phyloP scores from a whole-genome alignment of 1,140 invertebrate genomes.

The Cyphomyrmex costatus region DNA sequence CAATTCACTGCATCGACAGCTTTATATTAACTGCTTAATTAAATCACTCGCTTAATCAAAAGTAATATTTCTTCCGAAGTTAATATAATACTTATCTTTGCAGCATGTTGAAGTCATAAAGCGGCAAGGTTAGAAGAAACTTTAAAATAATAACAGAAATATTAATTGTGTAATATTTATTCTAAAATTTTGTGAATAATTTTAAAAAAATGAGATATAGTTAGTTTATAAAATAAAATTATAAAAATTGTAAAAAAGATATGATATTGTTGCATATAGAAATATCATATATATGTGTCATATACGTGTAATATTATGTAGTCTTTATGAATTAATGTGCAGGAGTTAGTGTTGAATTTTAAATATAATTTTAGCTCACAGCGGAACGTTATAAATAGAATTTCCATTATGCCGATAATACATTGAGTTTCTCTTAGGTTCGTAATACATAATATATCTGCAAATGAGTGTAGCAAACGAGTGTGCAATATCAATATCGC shows the following conservation, averaged over 20 bases:
- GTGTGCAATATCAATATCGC: slow-evolving; percentile 43
- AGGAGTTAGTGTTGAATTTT: background rate
- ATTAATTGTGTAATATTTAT: background rate
- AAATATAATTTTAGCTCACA: slow-evolving; percentile 15
- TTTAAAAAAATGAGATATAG: slow-evolving; percentile 10
- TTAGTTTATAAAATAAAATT: slow-evolving; percentile 9
- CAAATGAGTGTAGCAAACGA: slow-evolving; percentile 45
- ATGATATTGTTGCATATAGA: background rate
- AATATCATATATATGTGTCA: background rate
- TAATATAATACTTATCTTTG: slow-evolving; percentile 13
- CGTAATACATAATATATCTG: slow-evolving; percentile 30
- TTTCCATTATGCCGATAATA: background rate
- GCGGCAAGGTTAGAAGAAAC: background rate
- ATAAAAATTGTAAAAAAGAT: slow-evolving; percentile 1
- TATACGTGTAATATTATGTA: background rate
- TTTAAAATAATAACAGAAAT: background rate
- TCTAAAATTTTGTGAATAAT: slow-evolving; percentile 4
- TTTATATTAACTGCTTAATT: slow-evolving; percentile 3
- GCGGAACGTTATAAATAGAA: slow-evolving; percentile 3
- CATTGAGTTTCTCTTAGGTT: slow-evolving; percentile 21
- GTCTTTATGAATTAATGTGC: slow-evolving; percentile 2
- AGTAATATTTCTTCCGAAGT: slow-evolving; percentile 24
- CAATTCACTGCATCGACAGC: background rate
- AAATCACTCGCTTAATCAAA: slow-evolving; percentile 23
- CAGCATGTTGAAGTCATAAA: background rate